Evolutionary conservation across 2,888 invertebrate species (phyloP).

Genomic region (Catocala nupta): DNA sequence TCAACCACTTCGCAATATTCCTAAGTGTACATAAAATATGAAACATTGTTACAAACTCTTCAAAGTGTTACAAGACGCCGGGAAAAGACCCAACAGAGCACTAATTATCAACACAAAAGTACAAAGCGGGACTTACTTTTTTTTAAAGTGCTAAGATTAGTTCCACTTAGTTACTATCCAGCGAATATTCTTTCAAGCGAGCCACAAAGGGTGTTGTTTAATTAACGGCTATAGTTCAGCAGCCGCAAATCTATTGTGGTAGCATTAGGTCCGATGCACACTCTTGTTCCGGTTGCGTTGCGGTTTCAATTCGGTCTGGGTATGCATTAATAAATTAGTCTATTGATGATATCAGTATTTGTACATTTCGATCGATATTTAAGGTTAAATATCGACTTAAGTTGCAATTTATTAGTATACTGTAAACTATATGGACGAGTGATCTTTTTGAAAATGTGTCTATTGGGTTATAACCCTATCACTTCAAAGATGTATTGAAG

Average conservation of each 20-base stretch:
- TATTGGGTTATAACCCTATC: too few relatives aligned
- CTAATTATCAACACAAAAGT: conserved; percentile 1
- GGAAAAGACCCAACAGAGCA: not conserved
- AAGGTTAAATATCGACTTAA: not conserved
- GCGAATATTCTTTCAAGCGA: conserved; percentile 3
- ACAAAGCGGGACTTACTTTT: conserved; percentile 3
- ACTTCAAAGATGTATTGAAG: too few relatives aligned
- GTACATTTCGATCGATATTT: too few relatives aligned
- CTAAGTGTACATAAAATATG: not conserved
- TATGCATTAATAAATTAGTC: not conserved
- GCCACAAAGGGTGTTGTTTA: conserved; percentile 13
- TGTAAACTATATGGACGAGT: too few relatives aligned
- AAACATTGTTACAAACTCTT: not conserved
- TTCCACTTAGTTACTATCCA: conserved; percentile 2
- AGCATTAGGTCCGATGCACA: not conserved
- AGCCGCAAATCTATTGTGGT: conserved; percentile 14
- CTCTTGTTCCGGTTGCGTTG: not conserved
- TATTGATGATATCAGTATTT: not conserved
- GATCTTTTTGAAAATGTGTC: too few relatives aligned
- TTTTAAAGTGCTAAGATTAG: conserved; percentile 2
- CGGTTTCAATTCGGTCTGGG: not conserved
- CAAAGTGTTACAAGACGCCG: not conserved
- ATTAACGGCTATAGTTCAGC: conserved; percentile 11
- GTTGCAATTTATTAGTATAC: too few relatives aligned
- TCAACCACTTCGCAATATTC: too few relatives aligned